Base-by-base conservation (phyloP, 1,140 invertebrate species). In the Pissodes strobi region DNA sequence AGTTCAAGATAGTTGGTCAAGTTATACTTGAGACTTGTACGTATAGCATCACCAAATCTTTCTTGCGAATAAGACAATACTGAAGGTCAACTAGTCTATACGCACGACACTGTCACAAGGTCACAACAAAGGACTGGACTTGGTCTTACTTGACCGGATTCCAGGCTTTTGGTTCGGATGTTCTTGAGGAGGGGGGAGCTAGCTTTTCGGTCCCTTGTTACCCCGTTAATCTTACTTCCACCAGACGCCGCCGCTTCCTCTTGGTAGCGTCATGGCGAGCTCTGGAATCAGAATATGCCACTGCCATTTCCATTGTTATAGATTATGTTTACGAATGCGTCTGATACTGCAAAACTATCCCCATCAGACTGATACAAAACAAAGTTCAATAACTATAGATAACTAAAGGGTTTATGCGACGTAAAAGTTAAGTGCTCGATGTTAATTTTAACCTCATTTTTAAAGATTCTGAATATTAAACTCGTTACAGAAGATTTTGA, bases 161-260 rank as follows among this genome's bases (percentile, higher is more conserved):
- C 72, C 74, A 65, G 72, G 56, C 63, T 46, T 51, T 65, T 51
- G 30, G 34, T 51, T 58, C 63, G 56, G 63, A 18, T 58, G 30
- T 49, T 46, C 46, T 65, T 37, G 69, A 72, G 69, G 65, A 64
- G 67, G 62, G 66, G 79, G 53, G 60, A 67, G 69, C 81, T 83
- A 82, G 82, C 82, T 83, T 81, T 82, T 82, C 81, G 82, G 83
- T 83, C 82, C 82, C 82, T 83, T 83, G 79, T 82, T 43, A 51
- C 59, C 59, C 59, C 46, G 21, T 61, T 52, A 51, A 38, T 55
- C 83, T 83, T 84, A 85, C 83, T 84, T 84, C 83, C 82, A 83
- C 82, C 81, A 82, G 81, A 80, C 78, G 82, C 80, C 82, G 80
- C 82, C 79, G 80, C 80, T 80, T 80, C 82, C 81, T 63, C 80